Percentiles rank a stretch among this genome's conserved stretches.
Evolutionary conservation across 2,888 invertebrate genomes (phyloP).

Genomic region (Cerastoderma edule): DNA sequence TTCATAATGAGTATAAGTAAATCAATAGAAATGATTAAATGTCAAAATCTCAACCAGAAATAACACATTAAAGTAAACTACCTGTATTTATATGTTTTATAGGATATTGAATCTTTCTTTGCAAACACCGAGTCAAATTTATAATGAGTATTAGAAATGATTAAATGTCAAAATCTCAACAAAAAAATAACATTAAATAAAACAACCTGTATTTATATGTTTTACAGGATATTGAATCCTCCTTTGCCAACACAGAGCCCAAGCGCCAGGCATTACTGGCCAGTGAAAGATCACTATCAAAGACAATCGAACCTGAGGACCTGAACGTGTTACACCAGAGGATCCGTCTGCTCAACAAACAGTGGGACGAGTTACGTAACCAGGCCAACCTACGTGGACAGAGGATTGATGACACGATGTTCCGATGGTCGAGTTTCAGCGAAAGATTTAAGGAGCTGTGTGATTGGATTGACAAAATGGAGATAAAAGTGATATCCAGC

Average conservation of each 20-base stretch:
- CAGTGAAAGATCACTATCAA: constrained; percentile 70
- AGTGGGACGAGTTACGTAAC: constrained; percentile 80
- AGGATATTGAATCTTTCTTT: too few species aligned
- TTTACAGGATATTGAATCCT: constrained; percentile 76
- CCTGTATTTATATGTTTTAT: not conserved
- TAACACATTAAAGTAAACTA: too few species aligned
- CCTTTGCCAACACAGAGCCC: constrained; percentile 73
- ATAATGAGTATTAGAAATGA: too few species aligned
- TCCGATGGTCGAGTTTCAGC: constrained; percentile 75
- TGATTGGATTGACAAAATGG: constrained; percentile 78
- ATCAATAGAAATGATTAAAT: too few species aligned
- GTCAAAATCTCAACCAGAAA: too few species aligned
- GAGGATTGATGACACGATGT: constrained; percentile 73
- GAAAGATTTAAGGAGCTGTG: constrained; percentile 72
- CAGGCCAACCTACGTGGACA: constrained; percentile 74
- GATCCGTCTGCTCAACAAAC: constrained; percentile 80
- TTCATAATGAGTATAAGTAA: too few species aligned
- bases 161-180: too few species aligned
- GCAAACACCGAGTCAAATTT: too few species aligned
- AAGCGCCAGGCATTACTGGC: constrained; percentile 72
- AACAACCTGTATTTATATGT: not conserved
- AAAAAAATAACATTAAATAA: too few species aligned
- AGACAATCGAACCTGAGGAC: constrained; percentile 78
- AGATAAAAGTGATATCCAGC: constrained; percentile 72
- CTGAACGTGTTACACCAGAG: constrained; percentile 79